phyloP scores from a whole-genome alignment of 2,797 vertebrate species.

The Mycteria americana region DNA sequence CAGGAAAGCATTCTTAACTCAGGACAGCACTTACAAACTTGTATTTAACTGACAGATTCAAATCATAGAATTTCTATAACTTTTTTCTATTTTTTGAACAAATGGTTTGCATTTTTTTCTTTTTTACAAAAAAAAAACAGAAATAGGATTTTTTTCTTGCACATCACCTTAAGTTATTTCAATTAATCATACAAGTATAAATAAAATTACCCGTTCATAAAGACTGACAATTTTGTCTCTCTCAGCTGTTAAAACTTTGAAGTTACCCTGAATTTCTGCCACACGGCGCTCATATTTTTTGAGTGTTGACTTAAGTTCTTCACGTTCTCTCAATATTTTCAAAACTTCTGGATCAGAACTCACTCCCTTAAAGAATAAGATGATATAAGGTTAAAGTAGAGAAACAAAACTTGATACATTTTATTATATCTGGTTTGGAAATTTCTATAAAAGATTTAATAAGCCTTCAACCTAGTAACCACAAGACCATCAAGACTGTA shows the following conservation, averaged over 20 bases:
- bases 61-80: not conserved
- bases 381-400: not conserved
- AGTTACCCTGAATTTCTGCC: slow-evolving; percentile 81
- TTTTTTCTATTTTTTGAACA: not conserved
- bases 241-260: slow-evolving; percentile 81
- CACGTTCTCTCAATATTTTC: slow-evolving; percentile 72
- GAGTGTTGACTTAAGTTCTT: slow-evolving; percentile 76
- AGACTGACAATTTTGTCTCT: slow-evolving; percentile 76
- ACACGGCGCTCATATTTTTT: slow-evolving; percentile 77
- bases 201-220: slow-evolving; percentile 74
- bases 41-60: not conserved
- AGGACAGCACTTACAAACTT: not conserved
- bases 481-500: not conserved
- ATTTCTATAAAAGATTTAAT: not conserved
- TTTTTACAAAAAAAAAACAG: not conserved
- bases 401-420: not conserved
- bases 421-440: not conserved
- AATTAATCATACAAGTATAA: not conserved
- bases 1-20: not conserved
- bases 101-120: not conserved
- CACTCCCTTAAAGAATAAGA: slow-evolving; percentile 62
- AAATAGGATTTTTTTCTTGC: not conserved
- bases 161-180: not conserved
- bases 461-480: not conserved
- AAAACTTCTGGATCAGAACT: slow-evolving; percentile 74